Conservation (phyloP, 2,113 vertebrate genomes). For the Odobenus rosmarus region DNA sequence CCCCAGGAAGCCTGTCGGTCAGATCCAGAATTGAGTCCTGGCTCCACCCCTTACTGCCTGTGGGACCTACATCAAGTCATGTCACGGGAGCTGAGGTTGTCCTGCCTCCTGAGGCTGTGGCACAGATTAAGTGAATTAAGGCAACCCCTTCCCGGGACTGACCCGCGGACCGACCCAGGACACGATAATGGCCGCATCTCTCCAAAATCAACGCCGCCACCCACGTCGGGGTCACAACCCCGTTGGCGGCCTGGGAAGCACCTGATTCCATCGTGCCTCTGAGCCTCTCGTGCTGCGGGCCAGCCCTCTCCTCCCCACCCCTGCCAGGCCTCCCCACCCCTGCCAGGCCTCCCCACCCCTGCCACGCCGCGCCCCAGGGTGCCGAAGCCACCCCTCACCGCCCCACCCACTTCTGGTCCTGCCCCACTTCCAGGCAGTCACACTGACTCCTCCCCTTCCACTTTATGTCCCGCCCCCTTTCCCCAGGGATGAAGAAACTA, state of each 20-base stretch:
- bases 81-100: neutral
- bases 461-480: neutral
- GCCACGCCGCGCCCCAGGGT: neutral
- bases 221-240: neutral
- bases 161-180: neutral
- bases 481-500: neutral
- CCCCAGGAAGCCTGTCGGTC: neutral
- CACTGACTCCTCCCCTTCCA: neutral
- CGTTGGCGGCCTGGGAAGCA: fast-evolving
- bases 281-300: neutral
- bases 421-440: neutral
- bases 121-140: fast-evolving
- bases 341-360: neutral
- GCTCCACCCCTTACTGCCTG: neutral
- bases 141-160: fast-evolving
- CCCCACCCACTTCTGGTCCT: neutral
- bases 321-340: neutral
- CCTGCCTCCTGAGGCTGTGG: neutral
- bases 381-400: neutral
- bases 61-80: neutral
- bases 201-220: neutral
- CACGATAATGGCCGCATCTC: fast-evolving
- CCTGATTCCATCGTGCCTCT: neutral
- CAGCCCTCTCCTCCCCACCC: neutral
- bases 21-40: neutral